A percentile compares a stretch with the other conserved stretches of the same genome.
phyloP scores from a whole-genome alignment of 2,113 vertebrate species.

The Acrocephalus arundinaceus region DNA sequence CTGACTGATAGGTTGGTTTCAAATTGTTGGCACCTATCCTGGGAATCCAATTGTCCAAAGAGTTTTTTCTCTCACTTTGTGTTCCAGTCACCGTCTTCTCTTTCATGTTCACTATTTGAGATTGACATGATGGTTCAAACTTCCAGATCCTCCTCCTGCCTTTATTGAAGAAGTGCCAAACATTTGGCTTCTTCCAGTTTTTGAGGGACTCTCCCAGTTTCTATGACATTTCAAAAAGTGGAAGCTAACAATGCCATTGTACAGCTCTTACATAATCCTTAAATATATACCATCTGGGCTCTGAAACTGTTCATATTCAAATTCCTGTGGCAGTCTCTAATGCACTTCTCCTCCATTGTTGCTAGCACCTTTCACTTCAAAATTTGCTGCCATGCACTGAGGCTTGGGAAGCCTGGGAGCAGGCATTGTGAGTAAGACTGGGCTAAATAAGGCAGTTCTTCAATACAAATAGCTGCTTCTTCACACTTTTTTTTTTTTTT shows the following conservation, averaged over 20 bases:
- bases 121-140: not conserved
- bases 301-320: not conserved
- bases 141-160: not conserved
- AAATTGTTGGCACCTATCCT: not conserved
- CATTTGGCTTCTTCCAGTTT: not conserved
- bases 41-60: not conserved
- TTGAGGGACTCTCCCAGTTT: not conserved
- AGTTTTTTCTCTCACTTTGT: not conserved
- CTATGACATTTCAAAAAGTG: not conserved
- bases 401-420: not conserved
- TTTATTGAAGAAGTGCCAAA: not conserved
- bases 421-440: not conserved
- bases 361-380: not conserved
- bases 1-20: not conserved
- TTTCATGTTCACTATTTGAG: not conserved
- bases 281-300: not conserved
- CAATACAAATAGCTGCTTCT: not conserved
- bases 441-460: not conserved
- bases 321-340: not conserved
- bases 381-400: not conserved
- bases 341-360: not conserved
- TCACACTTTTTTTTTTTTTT: not conserved
- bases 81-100: not conserved
- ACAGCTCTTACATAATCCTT: not conserved
- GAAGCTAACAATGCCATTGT: rapidly evolving